Evolutionary conservation across 1,140 invertebrate genomes (phyloP).

Genomic region (Bombus confusus): DNA sequence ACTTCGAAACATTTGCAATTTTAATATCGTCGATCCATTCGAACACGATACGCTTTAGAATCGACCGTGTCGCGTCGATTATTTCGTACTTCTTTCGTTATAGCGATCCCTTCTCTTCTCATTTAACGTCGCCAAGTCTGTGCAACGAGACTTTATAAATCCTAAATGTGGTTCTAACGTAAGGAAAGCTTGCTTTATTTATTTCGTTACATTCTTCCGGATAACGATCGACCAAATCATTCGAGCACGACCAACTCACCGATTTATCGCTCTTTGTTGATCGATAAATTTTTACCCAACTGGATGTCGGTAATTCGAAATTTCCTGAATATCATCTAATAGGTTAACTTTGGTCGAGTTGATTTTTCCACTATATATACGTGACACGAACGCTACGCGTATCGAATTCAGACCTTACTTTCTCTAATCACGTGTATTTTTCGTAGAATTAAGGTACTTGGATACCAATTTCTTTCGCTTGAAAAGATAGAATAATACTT

Average conservation of each 20-base stretch:
- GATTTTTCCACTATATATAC: too few relatives aligned
- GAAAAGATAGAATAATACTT: constrained; percentile 14
- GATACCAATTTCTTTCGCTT: background rate
- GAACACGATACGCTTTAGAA: background rate
- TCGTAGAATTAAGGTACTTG: background rate
- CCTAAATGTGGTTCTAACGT: too few relatives aligned
- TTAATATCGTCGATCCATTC: background rate
- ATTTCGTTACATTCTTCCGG: background rate
- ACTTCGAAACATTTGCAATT: background rate
- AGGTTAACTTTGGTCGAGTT: too few relatives aligned
- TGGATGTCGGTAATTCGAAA: background rate
- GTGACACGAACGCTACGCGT: background rate
- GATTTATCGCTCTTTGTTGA: background rate
- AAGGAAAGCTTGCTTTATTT: background rate
- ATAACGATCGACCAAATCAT: background rate
- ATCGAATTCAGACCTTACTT: background rate
- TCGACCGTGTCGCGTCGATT: too few relatives aligned
- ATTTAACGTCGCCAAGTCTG: background rate
- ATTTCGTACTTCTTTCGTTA: background rate
- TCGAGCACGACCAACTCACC: background rate
- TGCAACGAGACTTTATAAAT: background rate
- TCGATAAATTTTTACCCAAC: background rate
- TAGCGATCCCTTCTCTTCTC: background rate
- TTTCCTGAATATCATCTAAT: background rate
- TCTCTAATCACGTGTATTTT: background rate